Base-by-base conservation (phyloP, 1,140 invertebrate genomes). In the Psix sp. region DNA sequence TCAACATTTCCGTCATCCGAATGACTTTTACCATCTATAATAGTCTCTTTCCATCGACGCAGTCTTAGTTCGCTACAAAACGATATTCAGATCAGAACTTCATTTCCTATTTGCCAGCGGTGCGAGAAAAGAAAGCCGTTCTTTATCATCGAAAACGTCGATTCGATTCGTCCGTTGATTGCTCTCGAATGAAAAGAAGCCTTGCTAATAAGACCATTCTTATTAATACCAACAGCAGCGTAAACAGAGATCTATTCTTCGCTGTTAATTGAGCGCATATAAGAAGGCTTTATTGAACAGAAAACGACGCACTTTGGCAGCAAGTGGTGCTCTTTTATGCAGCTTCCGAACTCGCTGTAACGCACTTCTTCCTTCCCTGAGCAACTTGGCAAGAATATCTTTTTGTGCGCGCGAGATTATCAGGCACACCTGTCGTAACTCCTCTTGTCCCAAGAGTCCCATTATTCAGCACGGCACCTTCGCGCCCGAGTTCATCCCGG, bases 361-460 rank as follows among this genome's bases (percentile, higher is more conserved):
- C 36, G n/a, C n/a, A 17, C 14, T 48, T 57, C 51, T 38, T 67
- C 13, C 13, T 26, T 46, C 42, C 35, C 33, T 15, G 17, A 67
- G 18, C 17, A 67, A 67, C 33, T 71, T 59, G 11, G 57, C 35
- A 31, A 56, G 67, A 62, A 56, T 72, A 49, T 63, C 57, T 51
- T 51, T 56, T 56, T 57, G 52, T 52, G 26, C 13, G 26, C 35
- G 43, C 11, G 15, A 73, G 51, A 65, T 63, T 68, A 68, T 57
- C 52, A 51, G 13, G 13, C 45, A 26, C 59, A 63, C 59, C 48
- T 63, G 59, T 52, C 59, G 39, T 51, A 52, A 63, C 46, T 24
- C 20, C 17, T 42, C 36, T 15, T 36, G 31, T 54, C 56, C 49
- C 56, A 20, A 33, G 66, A 54, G 66, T 14, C 35, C 20, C 13